Evolutionary conservation across 2,113 vertebrate genomes (phyloP).

Genomic region (Vulpes ferrilata): DNA sequence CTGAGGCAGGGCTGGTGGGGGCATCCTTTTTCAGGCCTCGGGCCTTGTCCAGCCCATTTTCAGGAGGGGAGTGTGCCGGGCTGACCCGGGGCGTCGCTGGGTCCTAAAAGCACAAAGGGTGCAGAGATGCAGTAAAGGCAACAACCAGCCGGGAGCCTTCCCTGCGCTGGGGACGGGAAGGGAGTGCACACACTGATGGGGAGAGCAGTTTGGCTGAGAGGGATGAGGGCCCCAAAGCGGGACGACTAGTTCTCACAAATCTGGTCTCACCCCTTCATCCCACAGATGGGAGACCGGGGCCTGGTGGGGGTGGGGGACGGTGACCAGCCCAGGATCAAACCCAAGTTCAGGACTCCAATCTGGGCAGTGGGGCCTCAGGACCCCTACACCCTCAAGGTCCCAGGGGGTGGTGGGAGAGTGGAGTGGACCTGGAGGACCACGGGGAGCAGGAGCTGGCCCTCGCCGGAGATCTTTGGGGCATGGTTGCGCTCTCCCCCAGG

Average conservation of each 20-base stretch:
- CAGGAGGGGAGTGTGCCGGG: slow-evolving; percentile 95
- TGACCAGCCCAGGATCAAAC: not conserved
- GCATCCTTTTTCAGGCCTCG: slow-evolving; percentile 95
- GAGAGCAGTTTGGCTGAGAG: no score
- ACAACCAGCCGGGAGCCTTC: accelerated
- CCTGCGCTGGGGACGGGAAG: not conserved
- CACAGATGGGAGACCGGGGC: not conserved
- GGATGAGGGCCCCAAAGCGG: not conserved
- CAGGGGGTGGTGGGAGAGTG: not conserved
- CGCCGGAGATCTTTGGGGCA: not conserved
- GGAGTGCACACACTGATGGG: accelerated
- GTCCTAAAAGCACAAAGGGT: slow-evolving; percentile 87
- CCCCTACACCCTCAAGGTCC: no score
- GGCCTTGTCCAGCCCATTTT: slow-evolving; percentile 96
- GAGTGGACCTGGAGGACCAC: accelerated
- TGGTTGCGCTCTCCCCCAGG: not conserved
- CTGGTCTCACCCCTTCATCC: not conserved
- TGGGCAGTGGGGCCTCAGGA: not conserved
- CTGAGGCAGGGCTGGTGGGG: slow-evolving; percentile 96
- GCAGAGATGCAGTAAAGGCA: not conserved
- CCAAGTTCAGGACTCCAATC: not conserved
- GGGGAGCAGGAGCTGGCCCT: not conserved
- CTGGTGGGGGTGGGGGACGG: not conserved
- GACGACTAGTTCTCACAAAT: not conserved
- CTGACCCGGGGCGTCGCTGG: slow-evolving; percentile 95